phyloP scores from a whole-genome alignment of 2,888 invertebrate genomes.

The Ophion slaviceki region DNA sequence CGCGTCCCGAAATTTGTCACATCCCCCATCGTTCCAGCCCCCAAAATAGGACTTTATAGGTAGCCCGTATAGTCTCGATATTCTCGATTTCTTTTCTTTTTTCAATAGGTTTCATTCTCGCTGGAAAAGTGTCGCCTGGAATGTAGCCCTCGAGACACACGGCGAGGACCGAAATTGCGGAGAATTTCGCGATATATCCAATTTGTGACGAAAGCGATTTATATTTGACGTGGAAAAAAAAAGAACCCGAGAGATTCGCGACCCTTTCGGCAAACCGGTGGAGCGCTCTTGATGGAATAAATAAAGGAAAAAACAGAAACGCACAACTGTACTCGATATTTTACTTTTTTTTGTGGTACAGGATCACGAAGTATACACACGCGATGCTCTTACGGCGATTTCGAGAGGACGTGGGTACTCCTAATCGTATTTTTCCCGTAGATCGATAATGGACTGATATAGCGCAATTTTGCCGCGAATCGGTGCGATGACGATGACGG shows the following conservation, averaged over 20 bases:
- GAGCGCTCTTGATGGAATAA: too few species aligned
- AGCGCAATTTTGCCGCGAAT: too few species aligned
- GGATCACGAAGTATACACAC: too few species aligned
- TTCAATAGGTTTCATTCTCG: neutral
- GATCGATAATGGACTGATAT: too few species aligned
- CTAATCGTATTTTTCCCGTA: too few species aligned
- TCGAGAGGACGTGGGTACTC: too few species aligned
- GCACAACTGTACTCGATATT: too few species aligned
- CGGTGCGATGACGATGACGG: too few species aligned
- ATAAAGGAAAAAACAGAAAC: too few species aligned
- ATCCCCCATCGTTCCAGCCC: slow-evolving; percentile 1
- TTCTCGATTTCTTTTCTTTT: slow-evolving; percentile 26
- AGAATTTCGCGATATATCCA: neutral
- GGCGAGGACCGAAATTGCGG: neutral
- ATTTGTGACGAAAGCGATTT: neutral
- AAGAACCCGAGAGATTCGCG: neutral
- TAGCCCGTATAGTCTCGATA: neutral
- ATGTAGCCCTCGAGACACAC: neutral
- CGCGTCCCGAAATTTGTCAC: slow-evolving; percentile 26
- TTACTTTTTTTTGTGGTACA: too few species aligned
- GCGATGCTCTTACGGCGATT: too few species aligned
- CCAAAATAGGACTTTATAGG: neutral
- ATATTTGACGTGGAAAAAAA: slow-evolving; percentile 15
- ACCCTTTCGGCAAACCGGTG: too few species aligned
- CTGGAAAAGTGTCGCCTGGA: neutral